Conservation (phyloP, 2,113 vertebrate species). For the Craseonycteris thonglongyai region DNA sequence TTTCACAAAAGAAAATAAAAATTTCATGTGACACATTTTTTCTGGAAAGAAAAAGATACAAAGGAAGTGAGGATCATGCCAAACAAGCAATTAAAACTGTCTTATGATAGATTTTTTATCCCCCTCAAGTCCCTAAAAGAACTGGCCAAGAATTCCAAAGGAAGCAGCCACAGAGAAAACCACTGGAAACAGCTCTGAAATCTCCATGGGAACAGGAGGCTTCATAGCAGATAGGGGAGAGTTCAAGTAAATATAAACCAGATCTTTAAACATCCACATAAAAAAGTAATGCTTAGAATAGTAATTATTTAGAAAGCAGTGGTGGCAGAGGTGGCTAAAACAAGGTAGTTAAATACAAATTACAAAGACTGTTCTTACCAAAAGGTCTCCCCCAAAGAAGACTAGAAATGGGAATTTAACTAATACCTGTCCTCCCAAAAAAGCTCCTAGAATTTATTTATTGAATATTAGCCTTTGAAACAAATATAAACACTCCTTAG, state of each 20-base stretch:
- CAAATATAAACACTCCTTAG: neutral
- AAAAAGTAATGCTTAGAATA: neutral
- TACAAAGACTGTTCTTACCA: neutral
- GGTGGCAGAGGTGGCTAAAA: neutral
- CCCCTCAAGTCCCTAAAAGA: neutral
- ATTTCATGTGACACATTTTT: conserved; percentile 46
- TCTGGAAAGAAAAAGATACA: conserved; percentile 32
- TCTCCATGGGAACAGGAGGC: neutral
- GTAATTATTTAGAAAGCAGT: neutral
- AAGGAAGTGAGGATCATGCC: conserved; percentile 25
- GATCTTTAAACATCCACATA: neutral
- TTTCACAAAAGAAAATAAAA: conserved; percentile 39
- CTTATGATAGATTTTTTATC: neutral
- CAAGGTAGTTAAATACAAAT: conserved; percentile 1
- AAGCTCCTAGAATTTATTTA: conserved; percentile 4
- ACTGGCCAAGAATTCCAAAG: conserved; percentile 22
- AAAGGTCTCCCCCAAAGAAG: neutral
- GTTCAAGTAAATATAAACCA: conserved; percentile 18
- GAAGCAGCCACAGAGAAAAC: conserved; percentile 21
- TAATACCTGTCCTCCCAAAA: neutral
- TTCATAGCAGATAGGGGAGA: neutral
- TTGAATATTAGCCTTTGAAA: neutral
- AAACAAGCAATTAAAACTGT: conserved; percentile 26
- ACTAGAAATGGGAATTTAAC: neutral
- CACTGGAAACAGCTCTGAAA: conserved; percentile 6